Percentiles rank a stretch among this genome's conserved stretches.
phyloP scores from a whole-genome alignment of 2,888 invertebrate species.

The Villa cingulata region DNA sequence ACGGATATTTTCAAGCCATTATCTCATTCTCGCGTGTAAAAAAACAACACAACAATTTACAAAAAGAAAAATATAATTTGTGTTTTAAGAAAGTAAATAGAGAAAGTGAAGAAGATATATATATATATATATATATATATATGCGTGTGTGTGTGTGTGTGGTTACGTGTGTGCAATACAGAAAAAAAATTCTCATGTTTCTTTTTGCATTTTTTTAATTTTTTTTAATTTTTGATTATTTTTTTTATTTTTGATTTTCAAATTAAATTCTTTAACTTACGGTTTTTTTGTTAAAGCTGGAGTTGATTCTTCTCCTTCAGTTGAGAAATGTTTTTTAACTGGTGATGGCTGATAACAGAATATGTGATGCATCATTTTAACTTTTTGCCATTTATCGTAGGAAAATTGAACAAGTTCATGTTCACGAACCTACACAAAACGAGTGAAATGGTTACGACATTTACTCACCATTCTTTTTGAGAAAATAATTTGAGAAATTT shows the following conservation, averaged over 20 bases:
- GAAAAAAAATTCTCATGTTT: too few relatives aligned
- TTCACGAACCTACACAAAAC: conserved; percentile 48
- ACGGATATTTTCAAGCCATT: conserved; percentile 12
- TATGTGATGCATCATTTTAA: conserved; percentile 76
- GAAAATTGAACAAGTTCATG: conserved; percentile 72
- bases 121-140: too few relatives aligned
- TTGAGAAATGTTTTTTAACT: conserved; percentile 65
- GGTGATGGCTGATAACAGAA: conserved; percentile 81
- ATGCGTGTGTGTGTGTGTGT: too few relatives aligned
- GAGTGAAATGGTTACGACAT: background rate
- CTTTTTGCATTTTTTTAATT: background rate
- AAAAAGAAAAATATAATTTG: too few relatives aligned
- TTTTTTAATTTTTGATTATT: too few relatives aligned
- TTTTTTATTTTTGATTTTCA: too few relatives aligned
- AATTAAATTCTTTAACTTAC: conserved; percentile 30
- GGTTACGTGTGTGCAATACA: too few relatives aligned
- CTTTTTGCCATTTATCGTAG: conserved; percentile 70
- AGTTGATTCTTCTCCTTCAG: conserved; percentile 51
- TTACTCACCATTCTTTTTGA: too few relatives aligned
- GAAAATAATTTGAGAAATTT: conserved; percentile 10
- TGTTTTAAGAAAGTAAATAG: too few relatives aligned
- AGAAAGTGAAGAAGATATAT: too few relatives aligned
- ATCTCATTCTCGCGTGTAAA: conserved; percentile 11
- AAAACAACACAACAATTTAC: background rate
- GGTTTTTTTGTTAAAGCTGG: conserved; percentile 38